A percentile compares a stretch with the other conserved stretches of the same genome.
Conservation (phyloP, 2,888 invertebrate genomes). For the Parascotia fuliginaria region DNA sequence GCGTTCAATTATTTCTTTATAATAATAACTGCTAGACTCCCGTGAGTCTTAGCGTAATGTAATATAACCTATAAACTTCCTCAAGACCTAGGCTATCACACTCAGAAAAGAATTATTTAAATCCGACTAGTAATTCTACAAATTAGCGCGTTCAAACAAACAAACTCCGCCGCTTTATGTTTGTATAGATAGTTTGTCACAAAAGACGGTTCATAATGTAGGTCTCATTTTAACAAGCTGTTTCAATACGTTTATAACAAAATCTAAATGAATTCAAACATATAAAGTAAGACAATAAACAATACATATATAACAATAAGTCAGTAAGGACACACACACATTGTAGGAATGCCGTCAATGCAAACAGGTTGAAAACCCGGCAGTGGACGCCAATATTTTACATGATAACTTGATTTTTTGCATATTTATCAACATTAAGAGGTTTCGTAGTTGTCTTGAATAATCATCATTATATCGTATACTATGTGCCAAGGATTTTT, state of each 20-base stretch:
- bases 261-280: background rate
- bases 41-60: no score
- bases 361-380: conserved; percentile 50
- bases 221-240: no score
- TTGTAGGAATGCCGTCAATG: conserved; percentile 60
- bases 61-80: no score
- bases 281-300: conserved; percentile 21
- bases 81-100: no score
- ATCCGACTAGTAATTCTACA: no score
- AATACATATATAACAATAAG: conserved; percentile 22
- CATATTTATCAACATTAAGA: conserved; percentile 17
- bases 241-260: background rate
- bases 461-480: background rate
- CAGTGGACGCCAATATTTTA: conserved; percentile 29
- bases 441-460: background rate
- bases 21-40: no score
- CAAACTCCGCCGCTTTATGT: no score
- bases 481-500: background rate
- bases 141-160: no score
- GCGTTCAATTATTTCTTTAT: no score
- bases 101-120: no score
- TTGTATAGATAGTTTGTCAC: no score
- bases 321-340: conserved; percentile 29
- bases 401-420: conserved; percentile 33
- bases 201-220: no score